Evolutionary conservation across 1,140 invertebrate genomes (phyloP).

Genomic region (Trigoniulus corallinus): DNA sequence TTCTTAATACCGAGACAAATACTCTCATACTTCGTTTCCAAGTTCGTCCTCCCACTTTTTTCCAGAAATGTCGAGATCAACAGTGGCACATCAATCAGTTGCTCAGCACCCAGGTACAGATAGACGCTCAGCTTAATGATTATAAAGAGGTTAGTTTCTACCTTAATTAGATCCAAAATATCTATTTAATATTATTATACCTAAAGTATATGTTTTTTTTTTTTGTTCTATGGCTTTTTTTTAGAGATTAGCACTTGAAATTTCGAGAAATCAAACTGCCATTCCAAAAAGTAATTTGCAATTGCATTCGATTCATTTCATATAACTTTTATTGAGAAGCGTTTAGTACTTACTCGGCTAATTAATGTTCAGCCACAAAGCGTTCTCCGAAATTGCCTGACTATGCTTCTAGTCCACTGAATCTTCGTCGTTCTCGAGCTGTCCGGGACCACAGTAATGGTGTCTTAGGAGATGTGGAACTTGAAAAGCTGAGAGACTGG

Average conservation of each 20-base stretch:
- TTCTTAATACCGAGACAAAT: constrained; percentile 32
- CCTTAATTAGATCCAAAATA: too few relatives aligned
- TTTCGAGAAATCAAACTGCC: neutral
- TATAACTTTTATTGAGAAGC: neutral
- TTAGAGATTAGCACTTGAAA: neutral
- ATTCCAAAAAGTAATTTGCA: neutral
- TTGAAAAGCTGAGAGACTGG: constrained; percentile 12
- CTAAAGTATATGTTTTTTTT: too few relatives aligned
- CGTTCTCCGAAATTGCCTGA: neutral
- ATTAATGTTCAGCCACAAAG: neutral
- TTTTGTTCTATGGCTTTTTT: neutral
- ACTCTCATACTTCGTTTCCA: constrained; percentile 48
- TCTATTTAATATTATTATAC: constrained; percentile 1
- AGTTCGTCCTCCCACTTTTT: constrained; percentile 82
- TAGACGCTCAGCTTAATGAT: constrained; percentile 62
- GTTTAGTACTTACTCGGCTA: neutral
- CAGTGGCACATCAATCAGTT: constrained; percentile 85
- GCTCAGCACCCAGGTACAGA: constrained; percentile 59
- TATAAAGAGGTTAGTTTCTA: constrained; percentile 61
- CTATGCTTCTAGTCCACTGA: neutral
- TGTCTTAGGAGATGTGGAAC: constrained; percentile 13
- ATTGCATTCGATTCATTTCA: neutral
- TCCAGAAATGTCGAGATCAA: constrained; percentile 79
- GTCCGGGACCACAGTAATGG: neutral
- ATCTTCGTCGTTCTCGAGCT: too few relatives aligned